A percentile compares a stretch with the other conserved stretches of the same genome.
Evolutionary conservation across 2,888 invertebrate genomes (phyloP).

Genomic region (Lasioglossum oenotherae): DNA sequence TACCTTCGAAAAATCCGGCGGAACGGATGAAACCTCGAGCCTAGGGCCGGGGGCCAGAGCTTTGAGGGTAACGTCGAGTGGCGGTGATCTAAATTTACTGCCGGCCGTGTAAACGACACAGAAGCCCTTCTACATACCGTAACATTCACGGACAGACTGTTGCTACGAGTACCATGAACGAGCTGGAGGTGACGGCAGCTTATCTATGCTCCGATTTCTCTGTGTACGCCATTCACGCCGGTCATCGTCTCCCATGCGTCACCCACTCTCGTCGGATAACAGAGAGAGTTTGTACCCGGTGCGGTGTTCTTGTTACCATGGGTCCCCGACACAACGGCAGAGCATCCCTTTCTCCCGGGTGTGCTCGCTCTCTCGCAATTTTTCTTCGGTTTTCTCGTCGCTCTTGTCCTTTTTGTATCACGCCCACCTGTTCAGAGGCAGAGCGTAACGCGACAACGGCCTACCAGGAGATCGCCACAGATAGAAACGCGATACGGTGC

Average conservation of each 20-base stretch:
- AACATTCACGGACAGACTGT: slow-evolving; percentile 72
- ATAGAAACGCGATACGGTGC: slow-evolving; percentile 61
- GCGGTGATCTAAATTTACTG: slow-evolving; percentile 74
- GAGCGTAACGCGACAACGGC: slow-evolving; percentile 48
- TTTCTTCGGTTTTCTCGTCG: slow-evolving; percentile 2
- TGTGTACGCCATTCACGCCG: slow-evolving; percentile 57
- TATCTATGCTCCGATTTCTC: slow-evolving; percentile 74
- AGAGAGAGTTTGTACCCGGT: not conserved
- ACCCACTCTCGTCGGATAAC: slow-evolving; percentile 5
- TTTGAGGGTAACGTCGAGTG: slow-evolving; percentile 71
- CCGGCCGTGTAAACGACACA: slow-evolving; percentile 70
- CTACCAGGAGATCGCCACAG: slow-evolving; percentile 61
- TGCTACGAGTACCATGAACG: slow-evolving; percentile 67
- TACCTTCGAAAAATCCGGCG: slow-evolving; percentile 64
- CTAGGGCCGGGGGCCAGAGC: slow-evolving; percentile 20
- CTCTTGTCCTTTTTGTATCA: slow-evolving; percentile 13
- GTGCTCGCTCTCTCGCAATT: not conserved
- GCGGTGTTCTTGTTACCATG: slow-evolving; percentile 5
- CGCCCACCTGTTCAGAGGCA: slow-evolving; percentile 56
- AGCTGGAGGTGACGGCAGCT: slow-evolving; percentile 72
- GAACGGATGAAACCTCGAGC: slow-evolving; percentile 40
- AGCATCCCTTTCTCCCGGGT: not conserved
- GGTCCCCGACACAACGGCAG: not conserved
- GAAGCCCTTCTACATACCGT: slow-evolving; percentile 70
- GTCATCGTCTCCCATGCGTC: slow-evolving; percentile 47